Evolutionary conservation across 1,140 invertebrate genomes (phyloP), one percentile per base, ranked within the genome.

Genomic region (Polypedilum vanderplanki): DNA sequence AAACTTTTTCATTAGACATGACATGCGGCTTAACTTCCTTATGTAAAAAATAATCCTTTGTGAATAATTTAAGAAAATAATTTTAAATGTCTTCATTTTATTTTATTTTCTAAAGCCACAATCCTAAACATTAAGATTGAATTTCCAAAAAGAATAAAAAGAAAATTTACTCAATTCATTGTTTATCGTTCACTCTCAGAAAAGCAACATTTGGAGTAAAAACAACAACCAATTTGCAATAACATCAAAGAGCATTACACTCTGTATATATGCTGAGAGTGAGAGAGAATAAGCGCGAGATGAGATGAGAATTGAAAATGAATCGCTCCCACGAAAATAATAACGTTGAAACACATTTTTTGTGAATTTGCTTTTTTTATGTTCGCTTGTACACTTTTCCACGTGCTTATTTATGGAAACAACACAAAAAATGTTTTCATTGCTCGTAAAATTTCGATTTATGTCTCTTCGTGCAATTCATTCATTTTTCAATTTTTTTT

Each of bases 401-500:
- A 40, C 12, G 70, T 73, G 70, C 20, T 22, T 73, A 73, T 73
- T 22, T 73, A 73, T 73, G 70, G 17, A 73, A 33, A 73, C 22
- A 33, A 20, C 22, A 73, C 15, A 15, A 15, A 3, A 15, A n/a
- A 40, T 73, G 18, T 40, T 33, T 73, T 33, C 22, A 73, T 73
- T 73, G 41, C 12, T 17, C 24, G 41, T 22, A 64, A 75, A 67
- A 24, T 12, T 64, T 74, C 20, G 74, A 64, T 41, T 75, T 41
- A 33, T 65, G 65, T 67, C 40, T 75, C n/a, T 67, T 24, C 33
- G 17, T 24, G n/a, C 18, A 22, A 65, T 40, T 75, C 74, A 73
- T 57, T 57, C 46, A 57, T 57, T 57, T 12, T 57, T 57, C 3
- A 24, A 67, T 46, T 46, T 75, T 41, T 75, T 57, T 18, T 10